Base-by-base conservation (phyloP, 2,113 vertebrate genomes). In the Catharus fuscescens region DNA sequence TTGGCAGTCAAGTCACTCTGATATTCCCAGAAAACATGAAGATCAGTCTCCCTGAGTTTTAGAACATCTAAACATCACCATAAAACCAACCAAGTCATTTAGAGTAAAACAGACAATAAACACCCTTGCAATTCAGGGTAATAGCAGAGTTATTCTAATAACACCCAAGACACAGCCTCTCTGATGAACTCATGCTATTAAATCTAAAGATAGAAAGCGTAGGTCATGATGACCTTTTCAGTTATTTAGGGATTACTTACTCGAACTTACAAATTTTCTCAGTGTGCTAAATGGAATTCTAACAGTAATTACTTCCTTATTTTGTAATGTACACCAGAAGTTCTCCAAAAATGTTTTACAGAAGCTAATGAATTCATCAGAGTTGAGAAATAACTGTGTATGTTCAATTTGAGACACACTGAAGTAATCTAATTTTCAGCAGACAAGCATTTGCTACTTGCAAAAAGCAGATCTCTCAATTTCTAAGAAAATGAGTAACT, bases 181-280 rank as follows among this genome's bases (percentile, higher is more conserved):
- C 56, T 91, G 80, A 84, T 78, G 56, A 92, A 78, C 50, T 74
- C 53, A 70, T 21, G 86, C 60, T 80, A 62, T 78, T 94, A 91
- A 74, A 17, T 56, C 84, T 94, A 96, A 96, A 94, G 80, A 95
- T 48, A 94, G 90, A 89, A 92, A 84, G 50, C 1, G 2, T 84
- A 76, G 77, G 92, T 81, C 73, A 91, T 2, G 2, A 32, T 79
- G 87, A 95, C 81, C 53, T 94, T 95, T 89, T 36, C 70, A 60
- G 80, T 94, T 89, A 91, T 78, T 91, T 92, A 94, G 84, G 81
- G 80, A 89, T 83, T 47, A 66, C 50, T 92, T 67, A 47, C 2
- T 66, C 2, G 20, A 95, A 92, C 69, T 83, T 53, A 52, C 4
- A 84, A 19, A 83, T 84, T 92, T 89, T 47, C 70, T 84, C 80